phyloP scores from a whole-genome alignment of 2,797 vertebrate genomes.

The Chelonia mydas region DNA sequence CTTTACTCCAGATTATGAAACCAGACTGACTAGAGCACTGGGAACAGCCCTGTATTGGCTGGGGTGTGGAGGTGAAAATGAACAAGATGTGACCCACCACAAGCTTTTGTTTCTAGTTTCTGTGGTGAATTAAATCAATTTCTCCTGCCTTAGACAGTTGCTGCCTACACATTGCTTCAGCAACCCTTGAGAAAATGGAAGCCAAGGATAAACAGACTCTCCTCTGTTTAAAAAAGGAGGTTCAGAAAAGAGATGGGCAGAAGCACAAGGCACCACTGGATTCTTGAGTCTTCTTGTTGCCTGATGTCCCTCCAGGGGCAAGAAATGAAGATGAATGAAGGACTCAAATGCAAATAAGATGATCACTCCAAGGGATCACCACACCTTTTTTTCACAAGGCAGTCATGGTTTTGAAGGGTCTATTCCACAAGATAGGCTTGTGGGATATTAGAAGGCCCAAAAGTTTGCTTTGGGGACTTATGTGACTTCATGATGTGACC shows the following conservation, averaged over 20 bases:
- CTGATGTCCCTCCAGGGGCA: background rate
- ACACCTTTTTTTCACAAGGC: background rate
- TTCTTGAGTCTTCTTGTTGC: background rate
- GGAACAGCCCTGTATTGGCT: background rate
- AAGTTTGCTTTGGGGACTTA: background rate
- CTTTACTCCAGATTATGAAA: slow-evolving; percentile 3
- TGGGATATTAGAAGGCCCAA: background rate
- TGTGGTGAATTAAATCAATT: background rate
- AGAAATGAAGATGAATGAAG: background rate
- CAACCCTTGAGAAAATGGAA: background rate
- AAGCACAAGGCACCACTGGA: background rate
- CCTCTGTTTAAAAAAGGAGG: background rate
- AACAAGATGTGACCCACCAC: background rate
- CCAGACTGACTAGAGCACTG: background rate
- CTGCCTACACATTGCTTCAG: background rate
- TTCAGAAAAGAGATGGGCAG: background rate
- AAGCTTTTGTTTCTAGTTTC: background rate
- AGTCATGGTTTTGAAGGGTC: background rate
- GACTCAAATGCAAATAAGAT: background rate
- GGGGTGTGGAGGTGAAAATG: background rate
- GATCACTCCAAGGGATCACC: background rate
- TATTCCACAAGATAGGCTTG: background rate
- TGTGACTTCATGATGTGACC: background rate
- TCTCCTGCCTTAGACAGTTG: background rate
- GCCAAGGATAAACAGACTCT: background rate